These are phyloP conservation scores for Telmatochromis brichardi DNA, from an alignment of 2,113 vertebrate genomes.

Conservation along the genomic window DNA sequence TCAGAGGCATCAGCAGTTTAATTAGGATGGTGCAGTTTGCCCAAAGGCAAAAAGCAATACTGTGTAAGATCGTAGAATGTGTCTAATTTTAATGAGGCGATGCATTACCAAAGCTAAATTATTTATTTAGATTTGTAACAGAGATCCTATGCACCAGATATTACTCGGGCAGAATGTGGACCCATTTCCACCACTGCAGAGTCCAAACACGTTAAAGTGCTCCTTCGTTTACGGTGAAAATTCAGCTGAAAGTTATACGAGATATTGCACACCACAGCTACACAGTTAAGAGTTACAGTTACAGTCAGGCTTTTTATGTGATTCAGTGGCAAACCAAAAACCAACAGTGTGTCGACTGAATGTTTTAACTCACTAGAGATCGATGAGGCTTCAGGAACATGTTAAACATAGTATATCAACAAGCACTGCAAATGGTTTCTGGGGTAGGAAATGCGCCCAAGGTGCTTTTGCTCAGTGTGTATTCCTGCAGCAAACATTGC, in stretches of 20 bases:
- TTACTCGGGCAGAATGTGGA: not conserved
- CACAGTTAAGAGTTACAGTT: not conserved
- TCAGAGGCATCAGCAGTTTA: not conserved
- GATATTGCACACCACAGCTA: not conserved
- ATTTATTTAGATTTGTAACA: not conserved
- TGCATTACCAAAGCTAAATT: not conserved
- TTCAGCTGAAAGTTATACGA: not conserved
- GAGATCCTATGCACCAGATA: not conserved
- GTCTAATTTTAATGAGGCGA: not conserved
- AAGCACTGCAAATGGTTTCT: not conserved
- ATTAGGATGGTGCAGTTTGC: not conserved
- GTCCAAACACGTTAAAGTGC: not conserved
- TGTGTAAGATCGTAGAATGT: not conserved
- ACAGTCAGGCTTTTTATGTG: not conserved
- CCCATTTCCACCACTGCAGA: not conserved
- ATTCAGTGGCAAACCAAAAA: not conserved
- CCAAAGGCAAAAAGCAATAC: not conserved
- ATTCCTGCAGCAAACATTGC: not conserved
- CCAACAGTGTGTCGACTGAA: not conserved
- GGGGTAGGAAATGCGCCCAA: conserved; percentile 4
- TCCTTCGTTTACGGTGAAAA: not conserved
- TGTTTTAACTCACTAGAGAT: not conserved
- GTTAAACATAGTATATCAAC: not conserved
- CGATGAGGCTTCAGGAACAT: not conserved
- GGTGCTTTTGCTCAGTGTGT: not conserved